These are phyloP conservation scores for Entomobrya proxima DNA, from an alignment of 2,888 invertebrate genomes.

Conservation along the genomic window DNA sequence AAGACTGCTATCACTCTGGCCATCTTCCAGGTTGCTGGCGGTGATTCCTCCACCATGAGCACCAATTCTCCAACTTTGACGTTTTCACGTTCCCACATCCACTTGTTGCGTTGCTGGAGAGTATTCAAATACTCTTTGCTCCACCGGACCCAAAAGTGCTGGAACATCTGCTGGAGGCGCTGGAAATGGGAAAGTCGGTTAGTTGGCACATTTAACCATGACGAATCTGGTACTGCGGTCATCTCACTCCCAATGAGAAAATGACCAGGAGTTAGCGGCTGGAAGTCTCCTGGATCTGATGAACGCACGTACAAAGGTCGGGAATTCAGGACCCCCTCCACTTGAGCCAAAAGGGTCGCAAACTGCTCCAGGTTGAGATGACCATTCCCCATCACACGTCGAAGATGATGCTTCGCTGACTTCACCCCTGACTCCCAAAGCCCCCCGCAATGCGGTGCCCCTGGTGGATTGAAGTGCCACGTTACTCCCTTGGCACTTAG, in stretches of 20 bases:
- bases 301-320: conserved; percentile 74
- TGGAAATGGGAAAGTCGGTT: conserved; percentile 51
- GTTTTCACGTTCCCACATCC: conserved; percentile 10
- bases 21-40: conserved; percentile 70
- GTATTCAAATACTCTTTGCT: conserved; percentile 43
- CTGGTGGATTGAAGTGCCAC: conserved; percentile 11
- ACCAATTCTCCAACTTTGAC: conserved; percentile 48
- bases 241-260: conserved; percentile 73
- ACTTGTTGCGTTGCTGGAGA: conserved; percentile 59
- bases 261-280: conserved; percentile 73
- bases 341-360: conserved; percentile 75
- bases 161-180: conserved; percentile 25
- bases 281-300: conserved; percentile 72
- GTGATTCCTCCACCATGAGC: conserved; percentile 49
- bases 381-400: conserved; percentile 73
- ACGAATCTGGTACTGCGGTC: conserved; percentile 34
- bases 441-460: background rate
- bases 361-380: conserved; percentile 76
- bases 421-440: too few relatives aligned
- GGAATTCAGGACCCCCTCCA: conserved; percentile 76
- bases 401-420: conserved; percentile 72
- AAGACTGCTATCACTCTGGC: conserved; percentile 74
- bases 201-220: background rate
- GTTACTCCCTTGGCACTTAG: background rate
- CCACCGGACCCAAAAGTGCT: conserved; percentile 60